Evolutionary conservation across 2,888 invertebrate species (phyloP).

Genomic region (Bombylius discolor): DNA sequence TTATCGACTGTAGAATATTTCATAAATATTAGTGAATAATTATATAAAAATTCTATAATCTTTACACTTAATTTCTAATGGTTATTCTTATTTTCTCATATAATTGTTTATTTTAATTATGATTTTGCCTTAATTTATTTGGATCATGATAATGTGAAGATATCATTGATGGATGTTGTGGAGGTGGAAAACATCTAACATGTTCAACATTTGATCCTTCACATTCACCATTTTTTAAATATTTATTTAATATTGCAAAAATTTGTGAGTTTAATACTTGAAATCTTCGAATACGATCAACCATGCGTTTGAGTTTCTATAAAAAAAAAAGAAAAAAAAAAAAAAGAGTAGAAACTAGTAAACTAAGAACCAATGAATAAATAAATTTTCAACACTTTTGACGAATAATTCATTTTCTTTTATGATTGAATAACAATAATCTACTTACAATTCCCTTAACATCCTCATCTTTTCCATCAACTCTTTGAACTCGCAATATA

Average conservation of each 20-base stretch:
- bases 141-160: slow-evolving; percentile 47
- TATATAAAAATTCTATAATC: too few species aligned
- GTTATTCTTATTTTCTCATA: too few species aligned
- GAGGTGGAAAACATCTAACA: slow-evolving; percentile 93
- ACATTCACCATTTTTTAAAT: slow-evolving; percentile 72
- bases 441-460: slow-evolving; percentile 87
- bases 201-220: slow-evolving; percentile 85
- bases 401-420: neutral
- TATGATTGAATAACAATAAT: neutral
- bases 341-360: neutral
- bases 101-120: slow-evolving; percentile 15
- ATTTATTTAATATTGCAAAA: slow-evolving; percentile 88
- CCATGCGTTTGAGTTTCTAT: slow-evolving; percentile 90
- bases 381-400: neutral
- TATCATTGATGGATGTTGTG: slow-evolving; percentile 58
- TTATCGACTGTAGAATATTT: too few species aligned
- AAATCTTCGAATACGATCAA: slow-evolving; percentile 91
- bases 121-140: slow-evolving; percentile 41
- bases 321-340: slow-evolving; percentile 17
- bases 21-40: slow-evolving; percentile 8
- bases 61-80: neutral
- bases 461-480: slow-evolving; percentile 89
- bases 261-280: slow-evolving; percentile 98
- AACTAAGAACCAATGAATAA: neutral
- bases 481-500: slow-evolving; percentile 85